These are phyloP conservation scores for Pituophis catenifer DNA, from an alignment of 2,113 vertebrate species.

Conservation along the genomic window DNA sequence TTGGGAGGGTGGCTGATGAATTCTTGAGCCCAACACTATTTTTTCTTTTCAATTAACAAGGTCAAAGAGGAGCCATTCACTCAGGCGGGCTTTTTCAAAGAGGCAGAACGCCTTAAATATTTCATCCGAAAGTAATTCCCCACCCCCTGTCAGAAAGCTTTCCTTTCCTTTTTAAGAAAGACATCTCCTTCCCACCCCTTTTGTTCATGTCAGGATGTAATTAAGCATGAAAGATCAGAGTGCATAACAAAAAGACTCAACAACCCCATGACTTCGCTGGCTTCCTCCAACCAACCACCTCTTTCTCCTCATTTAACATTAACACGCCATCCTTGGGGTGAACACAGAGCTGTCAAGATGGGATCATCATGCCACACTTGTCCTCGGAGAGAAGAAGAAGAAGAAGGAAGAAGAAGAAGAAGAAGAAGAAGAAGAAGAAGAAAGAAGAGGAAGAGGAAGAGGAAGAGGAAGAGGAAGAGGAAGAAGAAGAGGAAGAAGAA, in stretches of 20 bases:
- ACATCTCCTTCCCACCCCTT: background rate
- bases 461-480: fast-evolving
- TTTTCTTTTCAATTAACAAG: background rate
- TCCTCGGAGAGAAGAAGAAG: background rate
- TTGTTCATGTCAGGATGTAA: constrained; percentile 47
- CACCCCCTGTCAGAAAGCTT: background rate
- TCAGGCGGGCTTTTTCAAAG: background rate
- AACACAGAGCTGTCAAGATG: background rate
- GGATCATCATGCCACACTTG: background rate
- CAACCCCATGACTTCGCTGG: fast-evolving
- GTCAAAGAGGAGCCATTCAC: constrained; percentile 41
- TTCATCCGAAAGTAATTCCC: constrained; percentile 53
- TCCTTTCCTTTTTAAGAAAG: constrained; percentile 25
- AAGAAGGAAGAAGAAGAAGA: background rate
- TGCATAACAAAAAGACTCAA: constrained; percentile 44
- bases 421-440: background rate
- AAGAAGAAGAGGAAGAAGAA: too few species aligned
- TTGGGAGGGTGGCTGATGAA: background rate
- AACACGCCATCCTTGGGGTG: constrained; percentile 43
- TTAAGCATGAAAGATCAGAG: constrained; percentile 51
- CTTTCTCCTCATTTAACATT: constrained; percentile 38
- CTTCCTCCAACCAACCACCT: background rate
- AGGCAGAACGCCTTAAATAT: constrained; percentile 47
- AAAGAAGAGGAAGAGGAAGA: too few species aligned
- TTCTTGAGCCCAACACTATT: background rate